Conservation (phyloP, 2,113 vertebrate species). For the Sialia sialis region DNA sequence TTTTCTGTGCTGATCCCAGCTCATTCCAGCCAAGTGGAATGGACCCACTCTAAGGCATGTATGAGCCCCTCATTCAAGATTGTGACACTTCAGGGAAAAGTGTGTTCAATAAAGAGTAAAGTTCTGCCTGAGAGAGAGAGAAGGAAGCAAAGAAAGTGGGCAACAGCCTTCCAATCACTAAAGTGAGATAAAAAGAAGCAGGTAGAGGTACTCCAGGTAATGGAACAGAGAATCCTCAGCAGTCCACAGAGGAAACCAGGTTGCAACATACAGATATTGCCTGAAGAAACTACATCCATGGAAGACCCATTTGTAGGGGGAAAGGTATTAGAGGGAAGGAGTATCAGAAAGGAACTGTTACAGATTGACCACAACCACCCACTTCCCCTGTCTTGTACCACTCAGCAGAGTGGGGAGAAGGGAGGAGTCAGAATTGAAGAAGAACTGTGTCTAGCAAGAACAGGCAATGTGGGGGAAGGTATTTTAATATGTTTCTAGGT, state of each 20-base stretch:
- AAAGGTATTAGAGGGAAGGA: neutral
- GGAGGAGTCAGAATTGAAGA: neutral
- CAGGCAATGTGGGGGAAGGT: accelerated
- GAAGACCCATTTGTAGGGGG: neutral
- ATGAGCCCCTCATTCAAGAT: neutral
- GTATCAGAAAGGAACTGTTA: neutral
- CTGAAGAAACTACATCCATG: neutral
- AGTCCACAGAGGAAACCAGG: neutral
- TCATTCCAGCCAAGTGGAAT: neutral
- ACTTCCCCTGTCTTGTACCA: neutral
- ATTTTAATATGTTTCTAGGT: neutral
- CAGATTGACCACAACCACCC: accelerated
- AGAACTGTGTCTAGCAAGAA: neutral
- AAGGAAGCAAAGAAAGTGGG: neutral
- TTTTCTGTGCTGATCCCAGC: accelerated
- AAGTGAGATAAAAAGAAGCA: neutral
- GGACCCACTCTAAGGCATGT: accelerated
- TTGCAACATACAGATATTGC: neutral
- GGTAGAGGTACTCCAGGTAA: neutral
- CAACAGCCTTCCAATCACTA: neutral
- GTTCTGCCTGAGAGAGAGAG: neutral
- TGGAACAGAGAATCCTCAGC: neutral
- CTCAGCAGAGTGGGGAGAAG: neutral
- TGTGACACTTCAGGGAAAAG: accelerated
- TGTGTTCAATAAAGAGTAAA: neutral